Base-by-base conservation (phyloP, 2,113 vertebrate species). In the Lepidothrix coronata region DNA sequence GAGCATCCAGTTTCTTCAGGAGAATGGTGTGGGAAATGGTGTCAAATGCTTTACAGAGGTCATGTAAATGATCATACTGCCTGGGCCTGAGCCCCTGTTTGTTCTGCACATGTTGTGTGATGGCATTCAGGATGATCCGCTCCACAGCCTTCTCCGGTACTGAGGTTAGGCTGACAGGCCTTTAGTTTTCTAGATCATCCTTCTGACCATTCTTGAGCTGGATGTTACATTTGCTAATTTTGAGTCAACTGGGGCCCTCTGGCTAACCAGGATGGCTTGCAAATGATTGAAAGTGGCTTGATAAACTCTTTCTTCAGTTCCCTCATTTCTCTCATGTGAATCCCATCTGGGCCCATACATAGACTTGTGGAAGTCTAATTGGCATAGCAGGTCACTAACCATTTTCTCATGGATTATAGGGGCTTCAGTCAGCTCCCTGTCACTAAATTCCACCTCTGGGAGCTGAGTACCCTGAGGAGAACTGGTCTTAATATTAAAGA, bases 291-390 rank as follows among this genome's bases (percentile, higher is more conserved):
- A 73, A 74, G 15, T 33, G 19, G 1, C 18, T 58, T 13, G 27
- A 28, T 8, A 43, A 81, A 33, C 12, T 2, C 5, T 24, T 74
- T 52, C 24, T 22, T 8, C 0, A 0, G 7, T 37, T 59, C 10
- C 15, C 12, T 59, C 44, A n/a, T 74, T 59, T 46, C 13, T 46
- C 19, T 67, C 7, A 6, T 33, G 8, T 35, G 6, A 14, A 33
- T 23, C 31, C 9, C 27, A 37, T 28, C 31, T 28, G 22, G 6
- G 18, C 4, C 43, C 39, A 39, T 39, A 39, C 18, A 51, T 24
- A 66, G 15, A 43, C 12, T 43, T 74, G 6, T 27, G 14, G 22
- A 12, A 70, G 23, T 62, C 24, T 68, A 51, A 27, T 17, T 58
- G 62, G 4, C 27, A 30, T 24, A 51, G 27, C 27, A 63, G 31